A percentile compares a stretch with the other conserved stretches of the same genome.
These are phyloP conservation scores for Natrix natrix DNA, from an alignment of 2,797 vertebrate genomes.

Conservation along the genomic window DNA sequence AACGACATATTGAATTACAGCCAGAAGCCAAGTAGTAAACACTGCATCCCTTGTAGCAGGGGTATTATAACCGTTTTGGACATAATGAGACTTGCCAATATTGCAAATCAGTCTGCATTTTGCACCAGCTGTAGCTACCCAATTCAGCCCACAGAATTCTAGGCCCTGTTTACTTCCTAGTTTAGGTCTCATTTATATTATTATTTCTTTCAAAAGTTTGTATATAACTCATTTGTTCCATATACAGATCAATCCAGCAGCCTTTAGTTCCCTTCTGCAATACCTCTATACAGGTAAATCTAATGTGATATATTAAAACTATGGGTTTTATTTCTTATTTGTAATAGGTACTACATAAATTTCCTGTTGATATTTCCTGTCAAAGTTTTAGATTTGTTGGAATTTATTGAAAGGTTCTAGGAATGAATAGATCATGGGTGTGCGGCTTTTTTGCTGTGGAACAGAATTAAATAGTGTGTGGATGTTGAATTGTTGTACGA, in stretches of 20 bases:
- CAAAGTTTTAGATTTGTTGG: not conserved
- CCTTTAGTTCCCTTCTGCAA: conserved; percentile 90
- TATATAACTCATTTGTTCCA: conserved; percentile 38
- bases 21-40: not conserved
- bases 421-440: not conserved
- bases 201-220: conserved; percentile 15
- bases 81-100: not conserved
- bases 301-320: not conserved
- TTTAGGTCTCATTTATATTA: not conserved
- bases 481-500: not conserved
- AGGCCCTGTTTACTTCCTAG: not conserved
- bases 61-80: not conserved
- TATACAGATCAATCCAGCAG: conserved; percentile 90
- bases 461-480: not conserved
- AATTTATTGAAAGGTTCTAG: not conserved
- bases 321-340: not conserved
- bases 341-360: not conserved
- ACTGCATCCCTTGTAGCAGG: not conserved
- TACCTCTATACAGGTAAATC: conserved; percentile 92
- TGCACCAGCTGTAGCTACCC: not conserved
- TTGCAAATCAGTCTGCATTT: not conserved
- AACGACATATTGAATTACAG: not conserved
- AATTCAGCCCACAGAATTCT: not conserved
- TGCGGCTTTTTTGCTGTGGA: not conserved
- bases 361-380: not conserved